A percentile compares a stretch with the other conserved stretches of the same genome.
Conservation (phyloP, 2,113 vertebrate species). For the Hassar affinis region DNA sequence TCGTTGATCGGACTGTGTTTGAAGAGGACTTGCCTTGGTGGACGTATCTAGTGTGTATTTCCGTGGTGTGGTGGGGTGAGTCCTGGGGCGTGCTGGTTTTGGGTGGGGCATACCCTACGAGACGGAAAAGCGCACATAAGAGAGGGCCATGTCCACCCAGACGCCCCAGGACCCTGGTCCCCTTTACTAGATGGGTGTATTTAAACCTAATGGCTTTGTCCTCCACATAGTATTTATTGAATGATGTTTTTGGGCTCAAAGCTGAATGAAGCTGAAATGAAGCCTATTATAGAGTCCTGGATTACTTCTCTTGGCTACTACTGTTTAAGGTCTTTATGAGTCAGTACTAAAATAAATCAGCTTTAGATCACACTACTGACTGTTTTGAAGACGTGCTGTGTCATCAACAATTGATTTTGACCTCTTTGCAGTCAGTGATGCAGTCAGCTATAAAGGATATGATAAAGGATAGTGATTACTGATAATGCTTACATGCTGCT, state of each 20-base stretch:
- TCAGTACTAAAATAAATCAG: neutral
- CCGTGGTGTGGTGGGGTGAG: slow-evolving; percentile 35
- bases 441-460: neutral
- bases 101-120: slow-evolving; percentile 51
- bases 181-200: neutral
- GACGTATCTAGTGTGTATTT: slow-evolving; percentile 49
- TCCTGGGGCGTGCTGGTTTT: slow-evolving; percentile 60
- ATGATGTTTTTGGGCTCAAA: neutral
- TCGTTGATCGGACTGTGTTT: neutral
- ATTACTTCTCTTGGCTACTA: neutral
- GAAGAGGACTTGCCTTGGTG: slow-evolving; percentile 53
- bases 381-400: neutral
- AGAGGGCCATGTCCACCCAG: slow-evolving; percentile 36
- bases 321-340: neutral
- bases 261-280: neutral
- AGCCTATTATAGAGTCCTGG: neutral
- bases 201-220: neutral
- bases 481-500: neutral
- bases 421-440: neutral
- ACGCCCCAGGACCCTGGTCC: slow-evolving; percentile 35
- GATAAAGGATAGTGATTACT: no score
- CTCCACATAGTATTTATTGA: neutral
- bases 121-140: slow-evolving; percentile 56
- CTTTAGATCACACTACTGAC: neutral
- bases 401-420: neutral